Percentiles rank a stretch among this genome's conserved stretches.
Evolutionary conservation across 92 coral and sea anemone genomes (phyloP).

Genomic region (Umimayanthus chanpuru): DNA sequence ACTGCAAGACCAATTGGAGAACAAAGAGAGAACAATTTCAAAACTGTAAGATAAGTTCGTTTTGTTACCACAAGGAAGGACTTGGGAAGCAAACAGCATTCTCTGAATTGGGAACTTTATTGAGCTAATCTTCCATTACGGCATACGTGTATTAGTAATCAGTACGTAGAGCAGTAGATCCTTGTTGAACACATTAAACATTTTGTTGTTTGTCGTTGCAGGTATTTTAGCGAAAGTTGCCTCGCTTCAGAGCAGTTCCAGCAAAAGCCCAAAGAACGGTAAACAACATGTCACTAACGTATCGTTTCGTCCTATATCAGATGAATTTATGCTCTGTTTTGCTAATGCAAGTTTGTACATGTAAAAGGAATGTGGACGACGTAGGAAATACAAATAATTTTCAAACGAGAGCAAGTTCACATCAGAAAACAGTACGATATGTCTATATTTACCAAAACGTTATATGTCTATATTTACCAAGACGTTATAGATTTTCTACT

Average conservation of each 20-base stretch:
- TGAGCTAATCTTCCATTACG: neutral
- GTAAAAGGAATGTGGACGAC: no score
- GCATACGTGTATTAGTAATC: no score
- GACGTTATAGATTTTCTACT: neutral
- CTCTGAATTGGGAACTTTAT: no score
- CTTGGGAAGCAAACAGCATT: no score
- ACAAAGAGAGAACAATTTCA: no score
- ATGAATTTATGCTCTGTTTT: neutral
- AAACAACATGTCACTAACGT: neutral
- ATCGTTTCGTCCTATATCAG: neutral
- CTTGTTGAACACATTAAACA: neutral
- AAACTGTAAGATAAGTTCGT: no score
- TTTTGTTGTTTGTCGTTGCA: constrained; percentile 39
- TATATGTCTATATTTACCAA: neutral
- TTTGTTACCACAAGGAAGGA: no score
- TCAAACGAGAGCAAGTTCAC: neutral
- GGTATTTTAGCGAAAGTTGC: constrained; percentile 95
- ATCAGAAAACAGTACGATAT: neutral
- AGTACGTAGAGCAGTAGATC: neutral
- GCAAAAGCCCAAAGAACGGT: constrained; percentile 75
- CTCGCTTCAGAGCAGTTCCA: constrained; percentile 81
- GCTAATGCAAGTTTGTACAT: neutral
- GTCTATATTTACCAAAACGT: neutral
- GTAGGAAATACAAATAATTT: no score
- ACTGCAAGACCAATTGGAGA: no score